Base-by-base conservation (phyloP, 2,113 vertebrate genomes). In the Mirza zaza region DNA sequence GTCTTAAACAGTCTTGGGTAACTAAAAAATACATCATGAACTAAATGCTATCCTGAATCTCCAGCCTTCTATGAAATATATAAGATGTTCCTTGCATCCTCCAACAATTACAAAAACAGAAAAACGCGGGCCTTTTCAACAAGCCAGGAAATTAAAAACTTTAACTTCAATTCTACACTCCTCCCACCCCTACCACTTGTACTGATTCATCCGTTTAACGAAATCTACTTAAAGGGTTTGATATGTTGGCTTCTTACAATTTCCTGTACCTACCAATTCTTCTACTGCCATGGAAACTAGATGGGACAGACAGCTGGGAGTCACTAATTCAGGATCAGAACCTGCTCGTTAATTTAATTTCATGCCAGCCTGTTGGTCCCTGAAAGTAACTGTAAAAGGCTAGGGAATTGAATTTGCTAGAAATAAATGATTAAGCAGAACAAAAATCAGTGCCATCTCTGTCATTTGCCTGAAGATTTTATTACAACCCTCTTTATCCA, bases 301-400 rank as follows among this genome's bases (percentile, higher is more conserved):
- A 97, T 36, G 92, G 92, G 96, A 96, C 97, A 98, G 94, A 73
- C 87, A 90, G 70, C 90, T 96, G 94, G 94, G 79, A 97, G n/a
- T 94, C 89, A 95, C 29, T 88, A 84, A 93, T 65, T 48, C 90
- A 94, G 81, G 65, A 95, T 87, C 65, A 85, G 65, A 83, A 95
- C 96, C 91, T 94, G 67, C 70, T 97, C 96, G 93, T 97, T 97
- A 95, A 97, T 92, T 90, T 98, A 96, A 98, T 97, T 96, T 94
- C 95, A 92, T 94, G 94, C 81, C 90, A 97, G 7, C 0, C 82
- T 97, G 75, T 96, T 97, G 97, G 89, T 82, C 82, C 84, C 91
- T 96, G 92, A 96, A 95, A 97, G 48, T 94, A 94, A 97, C 86
- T 94, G 59, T 97, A 91, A 96, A 96, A 83, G 82, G 89, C 65